phyloP scores from a whole-genome alignment of 35 echinoderm and acorn worm species.

The Apostichopus japonicus region DNA sequence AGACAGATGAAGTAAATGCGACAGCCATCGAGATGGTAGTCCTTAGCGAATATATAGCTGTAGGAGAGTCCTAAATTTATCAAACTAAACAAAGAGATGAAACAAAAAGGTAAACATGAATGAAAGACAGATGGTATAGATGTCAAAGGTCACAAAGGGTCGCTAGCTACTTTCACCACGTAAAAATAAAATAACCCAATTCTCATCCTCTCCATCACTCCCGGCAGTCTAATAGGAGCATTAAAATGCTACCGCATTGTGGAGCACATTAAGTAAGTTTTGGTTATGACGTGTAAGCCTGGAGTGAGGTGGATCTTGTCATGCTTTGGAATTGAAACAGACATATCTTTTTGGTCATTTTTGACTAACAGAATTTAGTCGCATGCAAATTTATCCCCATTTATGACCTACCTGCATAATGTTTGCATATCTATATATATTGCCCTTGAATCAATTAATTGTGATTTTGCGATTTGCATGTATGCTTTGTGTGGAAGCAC shows the following conservation, averaged over 20 bases:
- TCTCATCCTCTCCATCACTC: constrained; percentile 26
- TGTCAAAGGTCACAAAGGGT: neutral
- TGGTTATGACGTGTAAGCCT: neutral
- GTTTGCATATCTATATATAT: no score
- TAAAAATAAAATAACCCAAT: neutral
- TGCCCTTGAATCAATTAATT: no score
- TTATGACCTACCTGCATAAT: neutral
- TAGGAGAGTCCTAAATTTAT: no score
- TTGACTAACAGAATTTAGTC: neutral
- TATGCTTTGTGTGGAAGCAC: no score
- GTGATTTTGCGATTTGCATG: no score
- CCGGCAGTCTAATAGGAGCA: constrained; percentile 55
- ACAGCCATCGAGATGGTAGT: no score
- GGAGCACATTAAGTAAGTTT: constrained; percentile 89
- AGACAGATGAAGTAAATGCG: no score
- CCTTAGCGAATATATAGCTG: no score
- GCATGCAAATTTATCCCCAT: neutral
- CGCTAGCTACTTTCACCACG: neutral
- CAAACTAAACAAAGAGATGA: no score
- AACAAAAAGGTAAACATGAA: no score
- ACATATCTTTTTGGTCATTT: neutral
- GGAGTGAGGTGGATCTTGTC: constrained; percentile 14
- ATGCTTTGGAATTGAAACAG: constrained; percentile 18
- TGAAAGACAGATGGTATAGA: neutral
- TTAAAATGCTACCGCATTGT: constrained; percentile 87